phyloP scores from a whole-genome alignment of 1,140 invertebrate genomes.

The Chrysomallon squamiferum region DNA sequence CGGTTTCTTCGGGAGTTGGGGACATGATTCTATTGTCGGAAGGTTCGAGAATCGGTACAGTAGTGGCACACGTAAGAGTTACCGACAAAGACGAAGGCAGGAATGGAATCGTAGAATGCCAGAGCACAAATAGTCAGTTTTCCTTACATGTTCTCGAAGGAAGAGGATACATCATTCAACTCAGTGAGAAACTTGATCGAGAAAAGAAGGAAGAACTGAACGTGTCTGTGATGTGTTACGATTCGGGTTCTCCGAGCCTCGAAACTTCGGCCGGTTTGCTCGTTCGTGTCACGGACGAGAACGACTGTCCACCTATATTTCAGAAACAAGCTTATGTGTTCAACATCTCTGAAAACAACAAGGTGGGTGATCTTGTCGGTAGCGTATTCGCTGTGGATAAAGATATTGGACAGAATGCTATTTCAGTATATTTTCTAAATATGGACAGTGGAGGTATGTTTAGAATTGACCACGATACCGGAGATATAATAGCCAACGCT shows the following conservation, averaged over 20 bases:
- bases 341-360: constrained; percentile 89
- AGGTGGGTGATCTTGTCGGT: constrained; percentile 84
- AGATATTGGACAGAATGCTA: constrained; percentile 92
- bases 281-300: constrained; percentile 89
- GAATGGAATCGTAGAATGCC: constrained; percentile 42
- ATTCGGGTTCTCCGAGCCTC: constrained; percentile 89
- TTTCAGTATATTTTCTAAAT: constrained; percentile 85
- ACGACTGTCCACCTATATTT: constrained; percentile 95
- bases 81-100: constrained; percentile 42
- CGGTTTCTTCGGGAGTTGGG: constrained; percentile 31
- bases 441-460: constrained; percentile 83
- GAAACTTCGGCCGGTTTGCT: constrained; percentile 85
- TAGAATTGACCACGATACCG: constrained; percentile 82
- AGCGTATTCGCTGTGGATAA: constrained; percentile 92
- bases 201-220: constrained; percentile 83
- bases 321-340: constrained; percentile 86
- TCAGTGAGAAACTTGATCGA: constrained; percentile 89
- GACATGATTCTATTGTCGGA: constrained; percentile 39
- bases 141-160: constrained; percentile 30
- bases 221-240: constrained; percentile 89
- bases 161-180: constrained; percentile 66
- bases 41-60: constrained; percentile 26
- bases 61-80: constrained; percentile 49
- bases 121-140: constrained; percentile 25
- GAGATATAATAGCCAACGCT: constrained; percentile 81